These are phyloP conservation scores for Eublepharis macularius DNA, from an alignment of 2,113 vertebrate genomes.

Conservation along the genomic window DNA sequence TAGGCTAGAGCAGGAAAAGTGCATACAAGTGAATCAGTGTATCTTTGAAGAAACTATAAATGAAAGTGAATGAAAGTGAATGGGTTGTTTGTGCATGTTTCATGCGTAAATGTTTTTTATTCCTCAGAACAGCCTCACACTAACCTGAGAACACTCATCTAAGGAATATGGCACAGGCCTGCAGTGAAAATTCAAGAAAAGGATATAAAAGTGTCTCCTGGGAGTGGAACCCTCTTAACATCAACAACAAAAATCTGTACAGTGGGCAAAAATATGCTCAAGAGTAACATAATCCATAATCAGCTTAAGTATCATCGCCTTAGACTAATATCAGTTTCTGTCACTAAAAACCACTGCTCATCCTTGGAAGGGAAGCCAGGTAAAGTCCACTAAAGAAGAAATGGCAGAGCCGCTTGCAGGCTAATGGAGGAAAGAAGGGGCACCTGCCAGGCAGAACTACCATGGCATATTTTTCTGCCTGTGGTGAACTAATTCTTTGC, in stretches of 20 bases:
- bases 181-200: slow-evolving; percentile 21
- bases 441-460: slow-evolving; percentile 44
- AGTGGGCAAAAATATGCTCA: slow-evolving; percentile 49
- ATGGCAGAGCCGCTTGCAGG: slow-evolving; percentile 52
- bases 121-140: neutral
- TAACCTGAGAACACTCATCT: neutral
- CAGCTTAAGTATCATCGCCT: slow-evolving; percentile 38
- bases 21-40: neutral
- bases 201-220: neutral
- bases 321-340: slow-evolving; percentile 56
- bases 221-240: rapidly evolving
- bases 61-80: neutral
- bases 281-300: slow-evolving; percentile 37
- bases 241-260: neutral
- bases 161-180: slow-evolving; percentile 1
- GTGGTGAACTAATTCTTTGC: slow-evolving; percentile 47
- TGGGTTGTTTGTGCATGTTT: neutral
- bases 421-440: slow-evolving; percentile 44
- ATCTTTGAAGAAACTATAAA: too few relatives aligned
- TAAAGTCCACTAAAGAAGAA: slow-evolving; percentile 60
- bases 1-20: neutral
- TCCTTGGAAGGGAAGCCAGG: slow-evolving; percentile 44
- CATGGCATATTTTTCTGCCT: slow-evolving; percentile 41
- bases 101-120: too few relatives aligned
- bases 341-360: slow-evolving; percentile 43